Conservation (phyloP, 2,113 vertebrate species). For the Pterophyllum scalare region DNA sequence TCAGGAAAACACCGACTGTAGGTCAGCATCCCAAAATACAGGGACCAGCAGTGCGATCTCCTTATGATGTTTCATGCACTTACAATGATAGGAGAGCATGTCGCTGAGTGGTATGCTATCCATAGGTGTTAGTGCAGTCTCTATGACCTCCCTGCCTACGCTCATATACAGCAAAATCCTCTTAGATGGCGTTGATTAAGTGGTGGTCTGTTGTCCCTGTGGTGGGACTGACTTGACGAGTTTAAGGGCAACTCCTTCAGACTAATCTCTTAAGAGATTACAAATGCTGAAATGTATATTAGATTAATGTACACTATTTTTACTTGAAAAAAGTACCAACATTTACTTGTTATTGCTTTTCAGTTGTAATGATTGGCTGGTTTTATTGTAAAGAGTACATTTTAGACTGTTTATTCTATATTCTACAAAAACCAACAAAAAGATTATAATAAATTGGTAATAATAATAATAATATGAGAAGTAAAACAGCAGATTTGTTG, state of each 20-base stretch:
- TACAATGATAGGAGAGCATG: not conserved
- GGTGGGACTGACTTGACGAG: not conserved
- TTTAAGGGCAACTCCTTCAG: not conserved
- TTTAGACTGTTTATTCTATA: not conserved
- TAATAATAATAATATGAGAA: not conserved
- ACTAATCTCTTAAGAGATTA: not conserved
- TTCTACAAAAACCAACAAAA: not conserved
- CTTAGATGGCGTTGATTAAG: not conserved
- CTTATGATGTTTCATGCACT: not conserved
- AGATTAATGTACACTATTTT: not conserved
- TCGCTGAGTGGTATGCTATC: not conserved
- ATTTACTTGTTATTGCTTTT: not conserved
- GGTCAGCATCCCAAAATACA: conserved; percentile 22
- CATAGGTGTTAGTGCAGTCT: not conserved
- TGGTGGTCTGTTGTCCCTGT: not conserved
- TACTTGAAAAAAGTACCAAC: not conserved
- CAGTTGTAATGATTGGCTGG: not conserved
- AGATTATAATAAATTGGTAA: not conserved
- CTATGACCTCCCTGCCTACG: not conserved
- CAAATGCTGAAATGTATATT: not conserved
- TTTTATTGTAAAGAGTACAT: not conserved
- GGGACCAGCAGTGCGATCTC: not conserved
- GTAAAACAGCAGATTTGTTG: not conserved
- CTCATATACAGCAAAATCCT: not conserved
- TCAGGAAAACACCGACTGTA: conserved; percentile 8